Base-by-base conservation (phyloP, 2,113 vertebrate species). In the Procavia capensis region DNA sequence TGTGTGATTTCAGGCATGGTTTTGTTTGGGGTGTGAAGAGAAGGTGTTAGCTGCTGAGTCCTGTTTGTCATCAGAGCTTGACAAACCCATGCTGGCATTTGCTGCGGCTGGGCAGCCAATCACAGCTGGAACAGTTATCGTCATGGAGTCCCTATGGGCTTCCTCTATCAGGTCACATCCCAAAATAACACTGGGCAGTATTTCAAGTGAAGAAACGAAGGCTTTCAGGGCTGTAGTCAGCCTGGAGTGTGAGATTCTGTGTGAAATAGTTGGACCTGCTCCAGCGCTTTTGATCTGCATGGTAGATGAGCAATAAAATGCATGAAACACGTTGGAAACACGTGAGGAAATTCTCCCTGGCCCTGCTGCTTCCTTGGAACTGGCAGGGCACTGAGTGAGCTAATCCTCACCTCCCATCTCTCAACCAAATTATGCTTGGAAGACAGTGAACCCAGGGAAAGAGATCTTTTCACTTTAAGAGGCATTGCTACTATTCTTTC, bases 291-390 rank as follows among this genome's bases (percentile, higher is more conserved):
- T 98, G 98, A 98, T 99, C 98, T 99, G 98, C 98, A 98, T 98
- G 98, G 99, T 99, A 99, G 99, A 99, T 99, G 99, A 99, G 99
- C 99, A 99, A 95, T 99, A 99, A 99, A 99, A 99, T 98, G 99
- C 98, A 99, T 98, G 98, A 98, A 99, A 98, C 99, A 99, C 99
- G 99, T 99, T 99, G 98, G 98, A 98, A 99, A 98, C 99, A 99
- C 98, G 99, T 99, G 99, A 99, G 98, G 98, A 98, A 98, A 98
- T 98, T 98, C 98, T 98, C 90, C 85, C 90, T 94, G 96, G 97
- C 96, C 96, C 97, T 97, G 97, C 98, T 97, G 97, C 98, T 98
- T 98, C 98, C 95, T 98, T 98, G 96, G 95, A 98, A 98, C 97
- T 98, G 98, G 98, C 97, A 98, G 98, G 98, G 98, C 97, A 96